phyloP scores from a whole-genome alignment of 2,797 vertebrate genomes.

The Argentina silus region DNA sequence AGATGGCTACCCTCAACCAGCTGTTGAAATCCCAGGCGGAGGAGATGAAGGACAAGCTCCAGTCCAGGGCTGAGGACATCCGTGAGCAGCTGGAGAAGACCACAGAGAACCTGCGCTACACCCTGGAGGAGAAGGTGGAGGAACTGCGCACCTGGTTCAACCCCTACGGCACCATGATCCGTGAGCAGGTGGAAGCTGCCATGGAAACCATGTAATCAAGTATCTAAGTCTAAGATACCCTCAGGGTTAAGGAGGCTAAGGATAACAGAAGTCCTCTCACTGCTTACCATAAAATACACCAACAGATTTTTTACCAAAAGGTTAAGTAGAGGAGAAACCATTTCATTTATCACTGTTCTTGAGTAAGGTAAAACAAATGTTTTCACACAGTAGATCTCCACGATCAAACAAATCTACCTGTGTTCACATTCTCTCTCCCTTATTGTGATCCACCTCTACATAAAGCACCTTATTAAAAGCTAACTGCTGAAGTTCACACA shows the following conservation, averaged over 20 bases:
- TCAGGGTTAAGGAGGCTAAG: not conserved
- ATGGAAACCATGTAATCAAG: not conserved
- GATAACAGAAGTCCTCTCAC: not conserved
- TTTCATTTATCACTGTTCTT: not conserved
- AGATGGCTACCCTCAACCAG: slow-evolving; percentile 61
- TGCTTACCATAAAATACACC: too few species aligned
- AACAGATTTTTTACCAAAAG: too few species aligned
- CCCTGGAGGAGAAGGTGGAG: slow-evolving; percentile 63
- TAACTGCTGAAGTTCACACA: not conserved
- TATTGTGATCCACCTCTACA: not conserved
- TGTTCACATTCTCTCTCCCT: not conserved
- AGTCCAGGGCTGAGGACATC: slow-evolving; percentile 53
- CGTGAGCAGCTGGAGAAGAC: slow-evolving; percentile 59
- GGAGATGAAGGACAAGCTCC: slow-evolving; percentile 49
- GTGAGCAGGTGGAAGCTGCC: slow-evolving; percentile 37
- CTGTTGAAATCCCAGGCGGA: slow-evolving; percentile 66
- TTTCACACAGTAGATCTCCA: not conserved
- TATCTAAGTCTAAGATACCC: too few species aligned
- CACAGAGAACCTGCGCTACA: slow-evolving; percentile 46
- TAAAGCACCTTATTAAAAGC: not conserved
- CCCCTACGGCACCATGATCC: slow-evolving; percentile 59
- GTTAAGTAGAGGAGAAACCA: too few species aligned
- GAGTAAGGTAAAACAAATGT: not conserved
- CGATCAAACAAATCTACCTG: slow-evolving; percentile 6
- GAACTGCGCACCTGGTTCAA: slow-evolving; percentile 74